Evolutionary conservation across 2,797 vertebrate genomes (phyloP).

Genomic region (Squalus acanthias): DNA sequence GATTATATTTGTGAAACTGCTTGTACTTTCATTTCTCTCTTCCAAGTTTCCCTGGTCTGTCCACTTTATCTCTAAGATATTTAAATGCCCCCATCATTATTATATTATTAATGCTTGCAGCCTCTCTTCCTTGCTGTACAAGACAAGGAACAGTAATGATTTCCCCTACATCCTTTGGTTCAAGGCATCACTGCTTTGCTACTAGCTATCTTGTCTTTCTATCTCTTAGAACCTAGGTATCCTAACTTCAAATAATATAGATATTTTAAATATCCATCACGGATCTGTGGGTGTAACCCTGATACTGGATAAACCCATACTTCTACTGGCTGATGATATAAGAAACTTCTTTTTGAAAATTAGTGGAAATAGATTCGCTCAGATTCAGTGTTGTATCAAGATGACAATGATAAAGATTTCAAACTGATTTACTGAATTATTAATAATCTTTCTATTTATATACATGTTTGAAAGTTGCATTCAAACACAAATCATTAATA

Average conservation of each 20-base stretch:
- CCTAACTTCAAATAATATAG: background rate
- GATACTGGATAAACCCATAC: background rate
- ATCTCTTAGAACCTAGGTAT: background rate
- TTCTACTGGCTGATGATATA: background rate
- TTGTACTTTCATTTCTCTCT: background rate
- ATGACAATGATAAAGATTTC: background rate
- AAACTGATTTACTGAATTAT: background rate
- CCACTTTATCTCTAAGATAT: background rate
- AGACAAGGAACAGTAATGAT: background rate
- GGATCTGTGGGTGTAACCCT: background rate
- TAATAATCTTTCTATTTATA: background rate
- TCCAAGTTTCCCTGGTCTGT: background rate
- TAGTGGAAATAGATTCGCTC: background rate
- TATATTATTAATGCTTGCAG: background rate
- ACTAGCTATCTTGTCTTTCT: background rate
- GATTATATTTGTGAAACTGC: background rate
- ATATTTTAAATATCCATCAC: background rate
- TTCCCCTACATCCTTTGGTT: background rate
- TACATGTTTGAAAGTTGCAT: background rate
- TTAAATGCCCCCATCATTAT: background rate
- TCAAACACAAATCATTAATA: background rate
- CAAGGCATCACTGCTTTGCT: background rate
- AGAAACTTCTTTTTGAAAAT: background rate
- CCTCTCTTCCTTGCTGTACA: background rate
- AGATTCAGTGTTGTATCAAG: background rate